A percentile compares a stretch with the other conserved stretches of the same genome.
Evolutionary conservation across 2,888 invertebrate genomes (phyloP).

Genomic region (Eucera pruinosa): DNA sequence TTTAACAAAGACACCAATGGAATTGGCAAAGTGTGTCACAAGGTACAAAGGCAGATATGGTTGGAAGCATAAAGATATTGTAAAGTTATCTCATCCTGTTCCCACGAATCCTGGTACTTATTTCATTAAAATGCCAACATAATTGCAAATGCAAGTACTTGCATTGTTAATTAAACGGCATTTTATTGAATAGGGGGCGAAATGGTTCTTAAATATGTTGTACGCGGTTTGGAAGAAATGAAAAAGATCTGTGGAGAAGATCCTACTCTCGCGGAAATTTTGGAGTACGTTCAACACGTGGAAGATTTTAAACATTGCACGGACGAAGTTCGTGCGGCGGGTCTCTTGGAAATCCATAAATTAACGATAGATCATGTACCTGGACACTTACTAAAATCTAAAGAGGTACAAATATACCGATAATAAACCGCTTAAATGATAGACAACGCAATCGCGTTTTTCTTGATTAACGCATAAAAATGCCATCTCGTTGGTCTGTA

Average conservation of each 20-base stretch:
- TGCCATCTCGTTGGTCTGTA: too few relatives aligned
- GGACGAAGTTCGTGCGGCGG: constrained; percentile 85
- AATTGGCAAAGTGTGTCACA: constrained; percentile 88
- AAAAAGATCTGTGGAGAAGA: constrained; percentile 84
- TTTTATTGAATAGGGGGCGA: constrained; percentile 66
- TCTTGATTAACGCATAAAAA: too few relatives aligned
- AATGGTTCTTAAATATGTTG: constrained; percentile 84
- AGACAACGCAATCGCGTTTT: too few relatives aligned
- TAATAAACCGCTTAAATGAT: too few relatives aligned
- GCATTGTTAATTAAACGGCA: constrained; percentile 10
- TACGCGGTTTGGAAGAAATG: constrained; percentile 86
- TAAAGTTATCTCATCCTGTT: constrained; percentile 87
- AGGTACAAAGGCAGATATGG: constrained; percentile 88
- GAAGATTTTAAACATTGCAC: constrained; percentile 80
- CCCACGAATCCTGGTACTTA: constrained; percentile 63
- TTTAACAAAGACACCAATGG: constrained; percentile 86
- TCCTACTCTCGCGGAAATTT: constrained; percentile 81
- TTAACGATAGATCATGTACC: constrained; percentile 90
- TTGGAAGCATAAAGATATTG: constrained; percentile 90
- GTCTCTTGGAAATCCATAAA: constrained; percentile 85
- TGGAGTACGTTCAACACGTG: constrained; percentile 75
- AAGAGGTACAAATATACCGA: constrained; percentile 86
- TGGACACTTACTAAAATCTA: constrained; percentile 87
- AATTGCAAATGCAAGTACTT: constrained; percentile 6
- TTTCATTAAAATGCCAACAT: constrained; percentile 2